Evolutionary conservation across 2,113 vertebrate species (phyloP).

Genomic region (Todiramphus chloris): DNA sequence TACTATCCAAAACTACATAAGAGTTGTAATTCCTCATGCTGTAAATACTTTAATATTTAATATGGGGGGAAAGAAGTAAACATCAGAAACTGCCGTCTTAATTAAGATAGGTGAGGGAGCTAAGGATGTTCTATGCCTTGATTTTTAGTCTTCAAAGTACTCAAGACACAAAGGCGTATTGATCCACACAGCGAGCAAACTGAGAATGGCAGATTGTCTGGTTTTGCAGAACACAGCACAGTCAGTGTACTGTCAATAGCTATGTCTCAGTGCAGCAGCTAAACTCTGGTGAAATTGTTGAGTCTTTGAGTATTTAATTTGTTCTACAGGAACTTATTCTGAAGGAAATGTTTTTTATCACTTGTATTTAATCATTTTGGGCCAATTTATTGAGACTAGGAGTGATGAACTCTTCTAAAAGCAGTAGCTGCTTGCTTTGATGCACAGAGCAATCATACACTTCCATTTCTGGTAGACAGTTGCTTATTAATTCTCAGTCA

Average conservation of each 20-base stretch:
- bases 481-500: neutral
- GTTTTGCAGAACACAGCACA: neutral
- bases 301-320: neutral
- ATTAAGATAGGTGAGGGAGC: neutral
- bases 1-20: neutral
- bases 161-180: neutral
- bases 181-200: neutral
- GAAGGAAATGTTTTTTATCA: neutral
- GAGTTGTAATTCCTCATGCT: neutral
- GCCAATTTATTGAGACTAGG: neutral
- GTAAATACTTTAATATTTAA: neutral
- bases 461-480: neutral
- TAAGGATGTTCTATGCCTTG: neutral
- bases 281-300: neutral
- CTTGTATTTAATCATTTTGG: neutral
- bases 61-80: neutral
- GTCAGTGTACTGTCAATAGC: neutral
- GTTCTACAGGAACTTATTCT: neutral
- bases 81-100: neutral
- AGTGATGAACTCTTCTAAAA: neutral
- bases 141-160: neutral
- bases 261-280: neutral
- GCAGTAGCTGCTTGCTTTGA: neutral
- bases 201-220: neutral
- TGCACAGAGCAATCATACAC: neutral